Conservation (phyloP, 1,140 invertebrate species). For the Dendroctonus valens region DNA sequence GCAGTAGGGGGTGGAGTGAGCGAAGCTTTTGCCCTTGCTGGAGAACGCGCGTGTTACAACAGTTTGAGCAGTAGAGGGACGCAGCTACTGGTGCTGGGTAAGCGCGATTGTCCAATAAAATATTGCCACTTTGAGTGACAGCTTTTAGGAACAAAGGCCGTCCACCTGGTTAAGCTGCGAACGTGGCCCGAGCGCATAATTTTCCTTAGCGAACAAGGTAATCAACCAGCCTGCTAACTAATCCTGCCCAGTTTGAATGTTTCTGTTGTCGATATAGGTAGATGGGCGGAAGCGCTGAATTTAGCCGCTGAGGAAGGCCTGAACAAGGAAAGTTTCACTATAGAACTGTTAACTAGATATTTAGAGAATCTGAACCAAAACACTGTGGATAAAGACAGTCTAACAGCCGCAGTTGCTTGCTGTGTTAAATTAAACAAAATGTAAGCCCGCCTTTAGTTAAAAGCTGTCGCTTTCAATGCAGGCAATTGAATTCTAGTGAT, state of each 20-base stretch:
- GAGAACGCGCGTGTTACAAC: slow-evolving; percentile 87
- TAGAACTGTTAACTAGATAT: slow-evolving; percentile 43
- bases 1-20: slow-evolving; percentile 68
- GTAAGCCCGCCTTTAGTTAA: slow-evolving; percentile 46
- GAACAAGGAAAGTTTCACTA: slow-evolving; percentile 44
- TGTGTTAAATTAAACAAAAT: slow-evolving; percentile 49
- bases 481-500: slow-evolving; percentile 44
- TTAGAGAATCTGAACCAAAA: slow-evolving; percentile 45
- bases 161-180: slow-evolving; percentile 78
- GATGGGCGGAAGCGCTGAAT: slow-evolving; percentile 62
- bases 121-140: background rate
- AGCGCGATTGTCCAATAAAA: background rate
- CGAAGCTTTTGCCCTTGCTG: slow-evolving; percentile 59
- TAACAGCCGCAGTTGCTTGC: slow-evolving; percentile 48
- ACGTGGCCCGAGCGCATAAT: slow-evolving; percentile 78
- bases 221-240: background rate
- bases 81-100: slow-evolving; percentile 72
- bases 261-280: slow-evolving; percentile 37
- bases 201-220: slow-evolving; percentile 64
- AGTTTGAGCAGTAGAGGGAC: slow-evolving; percentile 79
- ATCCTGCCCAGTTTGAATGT: background rate
- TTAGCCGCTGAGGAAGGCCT: slow-evolving; percentile 50
- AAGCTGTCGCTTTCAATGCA: background rate
- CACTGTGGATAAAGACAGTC: slow-evolving; percentile 45
- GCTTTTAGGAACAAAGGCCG: slow-evolving; percentile 66